Percentiles rank a stretch among this genome's conserved stretches.
These are phyloP conservation scores for Coregonus suidteri DNA, from an alignment of 2,797 vertebrate species.

Conservation along the genomic window DNA sequence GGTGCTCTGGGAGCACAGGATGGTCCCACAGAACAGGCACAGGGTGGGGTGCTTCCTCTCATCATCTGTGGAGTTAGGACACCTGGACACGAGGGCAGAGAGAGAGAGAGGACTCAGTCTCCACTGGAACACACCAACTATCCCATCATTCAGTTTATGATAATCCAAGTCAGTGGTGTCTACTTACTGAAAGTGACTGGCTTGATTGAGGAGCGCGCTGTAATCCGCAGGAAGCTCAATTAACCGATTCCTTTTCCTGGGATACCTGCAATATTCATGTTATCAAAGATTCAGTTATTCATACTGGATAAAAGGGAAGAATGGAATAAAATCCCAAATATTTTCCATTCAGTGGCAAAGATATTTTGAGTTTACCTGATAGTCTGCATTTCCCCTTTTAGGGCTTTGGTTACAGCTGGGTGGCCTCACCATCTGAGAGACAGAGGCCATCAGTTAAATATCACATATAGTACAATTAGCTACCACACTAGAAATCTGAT, in stretches of 20 bases:
- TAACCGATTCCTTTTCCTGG: constrained; percentile 89
- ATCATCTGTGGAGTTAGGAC: constrained; percentile 89
- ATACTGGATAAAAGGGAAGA: neutral
- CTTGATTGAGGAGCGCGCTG: constrained; percentile 93
- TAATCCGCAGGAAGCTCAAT: constrained; percentile 97
- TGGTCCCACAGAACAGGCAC: constrained; percentile 92
- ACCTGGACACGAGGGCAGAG: constrained; percentile 70
- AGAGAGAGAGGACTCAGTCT: too few relatives aligned
- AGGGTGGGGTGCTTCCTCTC: constrained; percentile 92
- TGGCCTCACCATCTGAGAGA: constrained; percentile 87
- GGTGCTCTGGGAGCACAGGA: constrained; percentile 92
- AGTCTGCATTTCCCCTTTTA: constrained; percentile 79
- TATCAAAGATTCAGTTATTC: neutral
- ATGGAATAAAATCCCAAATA: neutral
- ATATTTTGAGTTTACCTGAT: constrained; percentile 76
- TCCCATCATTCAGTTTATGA: neutral
- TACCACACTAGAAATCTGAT: neutral
- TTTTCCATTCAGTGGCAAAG: neutral
- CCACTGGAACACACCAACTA: neutral
- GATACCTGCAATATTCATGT: constrained; percentile 78
- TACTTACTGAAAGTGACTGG: constrained; percentile 93
- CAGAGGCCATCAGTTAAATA: constrained; percentile 6
- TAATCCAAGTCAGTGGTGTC: neutral
- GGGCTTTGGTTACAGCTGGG: constrained; percentile 76
- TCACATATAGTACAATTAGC: neutral